Conservation (phyloP, 2,113 vertebrate genomes). For the Cyanoramphus novaezelandiae region DNA sequence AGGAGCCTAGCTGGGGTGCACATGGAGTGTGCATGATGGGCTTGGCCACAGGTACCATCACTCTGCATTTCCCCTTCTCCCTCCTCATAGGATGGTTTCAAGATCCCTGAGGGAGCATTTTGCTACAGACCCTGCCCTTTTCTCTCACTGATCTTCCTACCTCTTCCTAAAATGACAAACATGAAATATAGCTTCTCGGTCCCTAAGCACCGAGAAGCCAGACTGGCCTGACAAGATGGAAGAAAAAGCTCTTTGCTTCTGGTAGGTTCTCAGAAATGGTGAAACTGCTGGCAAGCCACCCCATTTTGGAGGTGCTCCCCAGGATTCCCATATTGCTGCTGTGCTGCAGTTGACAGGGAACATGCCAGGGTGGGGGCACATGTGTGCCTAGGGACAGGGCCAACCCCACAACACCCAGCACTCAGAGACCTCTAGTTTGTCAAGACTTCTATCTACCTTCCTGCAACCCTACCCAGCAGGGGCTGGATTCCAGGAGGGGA, state of each 20-base stretch:
- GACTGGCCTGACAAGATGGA: constrained; percentile 27
- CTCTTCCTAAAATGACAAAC: background rate
- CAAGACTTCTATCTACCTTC: background rate
- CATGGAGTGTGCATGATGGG: background rate
- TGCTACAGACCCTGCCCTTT: background rate
- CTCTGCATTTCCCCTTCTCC: background rate
- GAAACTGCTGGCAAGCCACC: background rate
- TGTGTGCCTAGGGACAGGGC: background rate
- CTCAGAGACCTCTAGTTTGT: background rate
- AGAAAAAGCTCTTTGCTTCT: constrained; percentile 25
- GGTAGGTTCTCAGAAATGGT: background rate
- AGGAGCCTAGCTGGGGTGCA: fast-evolving
- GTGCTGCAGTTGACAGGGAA: background rate
- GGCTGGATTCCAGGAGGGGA: background rate
- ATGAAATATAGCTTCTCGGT: fast-evolving
- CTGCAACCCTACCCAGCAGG: background rate
- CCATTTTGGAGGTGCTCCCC: background rate
- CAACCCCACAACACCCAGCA: background rate
- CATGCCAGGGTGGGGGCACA: background rate
- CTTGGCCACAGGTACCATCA: background rate
- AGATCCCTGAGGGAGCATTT: background rate
- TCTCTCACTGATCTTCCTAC: background rate
- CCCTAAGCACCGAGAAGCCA: fast-evolving
- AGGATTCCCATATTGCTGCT: background rate
- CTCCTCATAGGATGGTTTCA: background rate